phyloP scores from a whole-genome alignment of 1,140 invertebrate genomes.

The Cepaea nemoralis region DNA sequence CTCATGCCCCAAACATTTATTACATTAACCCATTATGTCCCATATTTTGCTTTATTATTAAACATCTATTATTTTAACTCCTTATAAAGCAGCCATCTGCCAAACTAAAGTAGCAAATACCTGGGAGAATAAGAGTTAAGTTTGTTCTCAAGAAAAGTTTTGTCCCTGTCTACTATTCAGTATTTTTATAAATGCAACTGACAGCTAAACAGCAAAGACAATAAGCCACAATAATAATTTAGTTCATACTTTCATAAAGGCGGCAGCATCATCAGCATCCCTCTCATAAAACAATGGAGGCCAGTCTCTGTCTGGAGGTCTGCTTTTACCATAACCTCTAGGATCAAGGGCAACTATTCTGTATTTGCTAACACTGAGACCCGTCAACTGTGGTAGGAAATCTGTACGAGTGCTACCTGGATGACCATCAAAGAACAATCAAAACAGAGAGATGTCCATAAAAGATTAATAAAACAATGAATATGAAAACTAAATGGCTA shows the following conservation, averaged over 20 bases:
- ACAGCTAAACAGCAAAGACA: no score
- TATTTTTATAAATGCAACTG: no score
- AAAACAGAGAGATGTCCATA: background rate
- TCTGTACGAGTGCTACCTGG: conserved; percentile 82
- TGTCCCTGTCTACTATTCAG: no score
- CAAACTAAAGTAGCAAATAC: no score
- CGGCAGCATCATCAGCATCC: conserved; percentile 81
- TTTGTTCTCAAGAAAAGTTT: no score
- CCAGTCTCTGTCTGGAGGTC: conserved; percentile 83
- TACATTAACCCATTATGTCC: no score
- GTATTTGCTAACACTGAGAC: conserved; percentile 79
- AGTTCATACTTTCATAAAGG: conserved; percentile 81
- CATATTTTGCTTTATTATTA: no score
- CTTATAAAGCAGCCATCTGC: no score
- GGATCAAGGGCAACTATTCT: conserved; percentile 89
- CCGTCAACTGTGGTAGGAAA: conserved; percentile 84
- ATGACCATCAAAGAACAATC: background rate
- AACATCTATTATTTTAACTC: no score
- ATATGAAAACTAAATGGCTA: background rate
- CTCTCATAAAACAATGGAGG: conserved; percentile 79
- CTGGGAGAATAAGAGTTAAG: no score
- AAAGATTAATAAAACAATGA: background rate
- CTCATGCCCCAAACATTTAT: no score
- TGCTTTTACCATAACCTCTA: conserved; percentile 87
- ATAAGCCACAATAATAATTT: no score